Conservation (phyloP, 2,113 vertebrate species). For the Microtus ochrogaster region DNA sequence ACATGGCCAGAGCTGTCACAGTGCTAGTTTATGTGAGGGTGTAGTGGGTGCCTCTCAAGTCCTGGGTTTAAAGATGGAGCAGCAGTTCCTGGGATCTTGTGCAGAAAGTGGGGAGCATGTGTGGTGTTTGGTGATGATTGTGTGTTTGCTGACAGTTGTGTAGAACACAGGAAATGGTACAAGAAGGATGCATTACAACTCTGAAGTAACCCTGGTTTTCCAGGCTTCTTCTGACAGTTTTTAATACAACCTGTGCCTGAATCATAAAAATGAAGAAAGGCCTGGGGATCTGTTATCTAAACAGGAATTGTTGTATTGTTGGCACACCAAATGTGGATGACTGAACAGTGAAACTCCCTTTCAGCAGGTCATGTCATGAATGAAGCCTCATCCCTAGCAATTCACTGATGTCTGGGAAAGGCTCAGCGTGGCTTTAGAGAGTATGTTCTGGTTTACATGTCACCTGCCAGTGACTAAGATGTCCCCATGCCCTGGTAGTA, state of each 20-base stretch:
- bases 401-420: constrained; percentile 18
- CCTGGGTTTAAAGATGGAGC: constrained; percentile 12
- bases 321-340: constrained; percentile 7
- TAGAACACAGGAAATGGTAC: neutral
- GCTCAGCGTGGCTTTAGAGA: constrained; percentile 15
- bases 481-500: neutral
- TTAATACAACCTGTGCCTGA: constrained; percentile 15
- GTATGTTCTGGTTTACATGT: neutral
- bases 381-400: neutral
- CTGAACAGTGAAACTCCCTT: neutral
- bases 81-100: neutral
- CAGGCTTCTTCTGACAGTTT: neutral
- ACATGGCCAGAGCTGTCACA: neutral
- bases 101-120: neutral
- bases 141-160: neutral
- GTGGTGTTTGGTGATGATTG: neutral
- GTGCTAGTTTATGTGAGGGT: neutral
- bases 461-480: neutral
- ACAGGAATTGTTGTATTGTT: constrained; percentile 4
- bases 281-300: neutral
- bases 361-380: neutral
- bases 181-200: neutral
- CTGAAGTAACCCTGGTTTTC: neutral
- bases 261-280: neutral
- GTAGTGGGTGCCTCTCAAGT: neutral